These are phyloP conservation scores for Boloria selene DNA, from an alignment of 2,888 invertebrate genomes.

Conservation along the genomic window DNA sequence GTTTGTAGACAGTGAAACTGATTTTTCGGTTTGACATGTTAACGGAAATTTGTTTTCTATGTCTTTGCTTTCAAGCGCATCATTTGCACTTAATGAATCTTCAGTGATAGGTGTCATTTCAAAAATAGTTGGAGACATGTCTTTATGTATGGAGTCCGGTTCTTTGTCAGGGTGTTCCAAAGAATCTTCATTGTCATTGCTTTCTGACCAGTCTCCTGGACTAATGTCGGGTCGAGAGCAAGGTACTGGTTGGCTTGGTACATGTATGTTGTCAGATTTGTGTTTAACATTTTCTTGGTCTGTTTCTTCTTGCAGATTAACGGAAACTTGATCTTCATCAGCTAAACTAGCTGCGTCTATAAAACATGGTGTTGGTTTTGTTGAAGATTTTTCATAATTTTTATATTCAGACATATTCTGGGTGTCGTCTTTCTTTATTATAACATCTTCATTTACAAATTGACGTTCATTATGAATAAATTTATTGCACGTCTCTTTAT, in stretches of 20 bases:
- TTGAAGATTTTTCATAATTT: conserved; percentile 49
- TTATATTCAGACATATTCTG: conserved; percentile 16
- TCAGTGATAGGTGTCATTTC: conserved; percentile 67
- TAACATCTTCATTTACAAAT: conserved; percentile 43
- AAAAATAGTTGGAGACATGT: conserved; percentile 66
- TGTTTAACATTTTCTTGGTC: conserved; percentile 1
- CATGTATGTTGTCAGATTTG: conserved; percentile 46
- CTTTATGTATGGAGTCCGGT: conserved; percentile 61
- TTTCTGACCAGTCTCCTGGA: conserved; percentile 66
- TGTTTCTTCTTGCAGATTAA: conserved; percentile 37
- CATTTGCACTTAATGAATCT: conserved; percentile 57
- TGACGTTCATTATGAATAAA: conserved; percentile 68
- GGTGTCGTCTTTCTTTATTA: conserved; percentile 17
- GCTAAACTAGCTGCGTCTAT: conserved; percentile 89
- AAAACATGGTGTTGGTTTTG: conserved; percentile 82
- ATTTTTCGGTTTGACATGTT: conserved; percentile 23
- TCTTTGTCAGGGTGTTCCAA: conserved; percentile 65
- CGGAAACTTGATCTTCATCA: conserved; percentile 84
- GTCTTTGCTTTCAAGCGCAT: conserved; percentile 47
- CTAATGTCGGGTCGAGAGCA: conserved; percentile 60
- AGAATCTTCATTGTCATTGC: conserved; percentile 71
- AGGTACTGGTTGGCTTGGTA: conserved; percentile 60
- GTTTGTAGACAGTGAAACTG: conserved; percentile 28
- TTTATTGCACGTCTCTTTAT: conserved; percentile 70
- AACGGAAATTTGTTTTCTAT: conserved; percentile 6